Base-by-base conservation (phyloP, 2,113 vertebrate species). In the Austrofundulus limnaeus region DNA sequence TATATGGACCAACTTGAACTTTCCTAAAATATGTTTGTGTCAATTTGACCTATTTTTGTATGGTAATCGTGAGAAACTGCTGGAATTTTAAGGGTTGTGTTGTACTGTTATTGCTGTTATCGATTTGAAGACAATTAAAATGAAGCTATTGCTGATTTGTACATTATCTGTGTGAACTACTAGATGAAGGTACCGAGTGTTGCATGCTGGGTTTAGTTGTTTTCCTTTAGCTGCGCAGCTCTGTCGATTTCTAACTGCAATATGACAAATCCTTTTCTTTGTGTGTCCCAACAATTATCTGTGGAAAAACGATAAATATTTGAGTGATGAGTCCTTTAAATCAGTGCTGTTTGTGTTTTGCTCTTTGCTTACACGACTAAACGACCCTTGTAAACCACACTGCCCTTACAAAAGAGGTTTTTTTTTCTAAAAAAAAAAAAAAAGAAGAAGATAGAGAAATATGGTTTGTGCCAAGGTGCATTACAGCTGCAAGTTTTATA, bases 391-490 rank as follows among this genome's bases (percentile, higher is more conserved):
- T 82, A 75, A 80, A 83, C 75, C 84, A 85, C 77, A 87, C 84
- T 88, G 75, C 85, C 73, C 85, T 88, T 78, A 73, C 25, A 17
- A 66, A 66, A 46, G 11, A 14, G 19, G 43, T 46, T 63, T 61
- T 53, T 51, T 68, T 37, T 53, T n/a, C n/a, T n/a, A n/a, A 19
- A 8, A 4, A n/a, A 58, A 59, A 23, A 50, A 67, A 31, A 66
- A 47, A 19, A 6, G 4, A n/a, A 58, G 60, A 25, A 51, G 65
- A 25, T 64, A 45, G 56, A 70, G 48, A 67, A 46, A 58, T 53
- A 63, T 50, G 43, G 65, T 80, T 78, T 87, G 88, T 90, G 87
- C 87, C 88, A 91, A 89, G 80, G 81, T 80, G 78, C 82, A 74
- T 78, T 78, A 78, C 71, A 77, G 81, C 78, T 80, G 79, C 70